Base-by-base conservation (phyloP, 2,797 vertebrate species). In the Catharus ustulatus region DNA sequence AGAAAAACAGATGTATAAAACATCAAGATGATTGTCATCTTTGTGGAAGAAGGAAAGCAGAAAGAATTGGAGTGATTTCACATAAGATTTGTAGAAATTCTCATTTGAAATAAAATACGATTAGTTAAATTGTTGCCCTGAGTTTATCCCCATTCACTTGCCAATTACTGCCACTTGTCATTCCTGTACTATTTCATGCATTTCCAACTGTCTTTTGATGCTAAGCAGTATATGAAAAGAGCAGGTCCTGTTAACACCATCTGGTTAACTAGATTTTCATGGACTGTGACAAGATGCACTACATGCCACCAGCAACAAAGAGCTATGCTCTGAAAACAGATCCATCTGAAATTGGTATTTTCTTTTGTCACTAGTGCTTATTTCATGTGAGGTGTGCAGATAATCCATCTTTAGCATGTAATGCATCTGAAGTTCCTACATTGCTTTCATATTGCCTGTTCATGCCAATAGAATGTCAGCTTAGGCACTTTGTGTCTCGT, bases 391-490 rank as follows among this genome's bases (percentile, higher is more conserved):
- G 22, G 32, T 79, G 23, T 32, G 74, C 30, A 84, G 49, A 90
- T 91, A 86, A 84, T 40, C 32, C 6, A 15, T 67, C 73, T 89
- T 82, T 82, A 91, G 46, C 24, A 17, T 23, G 14, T 2, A 82
- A 26, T 16, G n/a, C 15, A 59, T n/a, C 67, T 61, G 58, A 84
- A 91, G 36, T 52, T 81, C 34, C 27, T 63, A 30, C 64, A 90
- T n/a, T 73, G 48, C 16, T 91, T 84, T 91, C 45, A 27, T 73
- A 67, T 74, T 62, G 79, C 73, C 81, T 94, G 85, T 71, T 95
- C 75, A 64, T 93, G 83, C 62, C 94, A 94, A 88, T 90, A 94
- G 78, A 94, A 94, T 72, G 40, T 90, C 96, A 94, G 36, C 14
- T 66, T 84, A 94, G 82, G 89, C 91, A 95, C 80, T 97, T 93